Evolutionary conservation across 2,888 invertebrate genomes (phyloP).

Genomic region (Trissonchulus sp.): DNA sequence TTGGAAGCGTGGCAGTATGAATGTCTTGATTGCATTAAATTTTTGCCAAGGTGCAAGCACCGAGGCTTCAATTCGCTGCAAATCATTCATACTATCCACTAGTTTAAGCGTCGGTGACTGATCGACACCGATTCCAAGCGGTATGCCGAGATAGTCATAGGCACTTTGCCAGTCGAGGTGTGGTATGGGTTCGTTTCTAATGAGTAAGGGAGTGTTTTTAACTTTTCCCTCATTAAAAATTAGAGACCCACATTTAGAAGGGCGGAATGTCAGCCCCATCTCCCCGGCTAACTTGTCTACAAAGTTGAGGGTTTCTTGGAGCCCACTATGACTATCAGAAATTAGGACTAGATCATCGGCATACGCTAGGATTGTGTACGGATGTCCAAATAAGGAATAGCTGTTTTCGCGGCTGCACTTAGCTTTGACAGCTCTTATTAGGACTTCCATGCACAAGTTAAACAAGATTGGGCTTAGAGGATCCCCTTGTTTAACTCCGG

Average conservation of each 20-base stretch:
- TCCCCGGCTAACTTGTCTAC: background rate
- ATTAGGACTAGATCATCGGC: conserved; percentile 43
- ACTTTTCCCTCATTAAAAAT: background rate
- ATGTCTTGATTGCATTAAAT: conserved; percentile 39
- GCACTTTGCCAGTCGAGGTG: background rate
- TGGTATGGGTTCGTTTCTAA: background rate
- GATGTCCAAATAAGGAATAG: background rate
- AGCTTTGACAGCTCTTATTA: conserved; percentile 32
- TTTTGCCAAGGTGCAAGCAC: conserved; percentile 42
- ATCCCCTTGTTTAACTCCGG: conserved; percentile 50
- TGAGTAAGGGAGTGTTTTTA: background rate
- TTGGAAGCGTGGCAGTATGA: conserved; percentile 34
- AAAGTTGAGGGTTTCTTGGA: conserved; percentile 31
- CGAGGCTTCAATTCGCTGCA: conserved; percentile 30
- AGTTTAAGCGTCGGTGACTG: background rate
- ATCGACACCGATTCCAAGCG: conserved; percentile 5
- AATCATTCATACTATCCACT: conserved; percentile 24
- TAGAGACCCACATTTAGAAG: conserved; percentile 20
- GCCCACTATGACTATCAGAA: conserved; percentile 20
- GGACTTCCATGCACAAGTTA: conserved; percentile 47
- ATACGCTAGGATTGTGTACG: conserved; percentile 31
- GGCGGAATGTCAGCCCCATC: background rate
- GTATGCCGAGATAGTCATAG: conserved; percentile 8
- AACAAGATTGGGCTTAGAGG: conserved; percentile 50
- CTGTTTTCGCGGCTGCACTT: background rate